A percentile compares a stretch with the other conserved stretches of the same genome.
Evolutionary conservation across 2,797 vertebrate genomes (phyloP).

Genomic region (Lacerta viridis): DNA sequence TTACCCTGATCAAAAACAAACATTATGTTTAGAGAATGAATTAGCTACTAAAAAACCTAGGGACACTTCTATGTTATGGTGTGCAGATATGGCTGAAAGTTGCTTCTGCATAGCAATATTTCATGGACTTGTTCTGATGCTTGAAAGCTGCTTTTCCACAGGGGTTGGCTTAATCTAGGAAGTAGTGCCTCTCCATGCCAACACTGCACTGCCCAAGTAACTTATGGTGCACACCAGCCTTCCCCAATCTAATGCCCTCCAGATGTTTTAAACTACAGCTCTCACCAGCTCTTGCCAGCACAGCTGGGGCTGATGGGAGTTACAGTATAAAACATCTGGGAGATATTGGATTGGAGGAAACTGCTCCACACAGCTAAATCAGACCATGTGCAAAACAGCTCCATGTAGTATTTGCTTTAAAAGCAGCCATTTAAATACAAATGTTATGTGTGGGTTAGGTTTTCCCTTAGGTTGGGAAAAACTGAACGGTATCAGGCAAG

Average conservation of each 20-base stretch:
- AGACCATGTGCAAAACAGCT: background rate
- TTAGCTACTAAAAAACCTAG: constrained; percentile 18
- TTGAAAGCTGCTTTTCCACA: background rate
- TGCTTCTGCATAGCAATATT: background rate
- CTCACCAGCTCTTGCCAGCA: no score
- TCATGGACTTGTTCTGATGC: background rate
- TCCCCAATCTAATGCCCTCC: background rate
- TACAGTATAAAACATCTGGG: no score
- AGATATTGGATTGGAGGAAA: no score
- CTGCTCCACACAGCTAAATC: background rate
- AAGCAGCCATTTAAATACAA: background rate
- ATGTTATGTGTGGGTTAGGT: no score
- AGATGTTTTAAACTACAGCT: background rate
- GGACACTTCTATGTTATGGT: background rate
- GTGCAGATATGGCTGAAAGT: background rate
- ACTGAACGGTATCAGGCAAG: background rate
- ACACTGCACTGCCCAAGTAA: background rate
- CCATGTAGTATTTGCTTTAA: background rate
- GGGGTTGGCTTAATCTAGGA: no score
- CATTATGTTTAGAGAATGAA: constrained; percentile 34
- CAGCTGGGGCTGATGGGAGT: no score
- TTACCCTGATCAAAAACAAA: constrained; percentile 48
- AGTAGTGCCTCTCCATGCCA: no score
- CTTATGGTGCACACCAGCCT: background rate
- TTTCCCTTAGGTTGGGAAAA: background rate